Evolutionary conservation across 2,888 invertebrate genomes (phyloP).

Genomic region (Tribolium freemani): DNA sequence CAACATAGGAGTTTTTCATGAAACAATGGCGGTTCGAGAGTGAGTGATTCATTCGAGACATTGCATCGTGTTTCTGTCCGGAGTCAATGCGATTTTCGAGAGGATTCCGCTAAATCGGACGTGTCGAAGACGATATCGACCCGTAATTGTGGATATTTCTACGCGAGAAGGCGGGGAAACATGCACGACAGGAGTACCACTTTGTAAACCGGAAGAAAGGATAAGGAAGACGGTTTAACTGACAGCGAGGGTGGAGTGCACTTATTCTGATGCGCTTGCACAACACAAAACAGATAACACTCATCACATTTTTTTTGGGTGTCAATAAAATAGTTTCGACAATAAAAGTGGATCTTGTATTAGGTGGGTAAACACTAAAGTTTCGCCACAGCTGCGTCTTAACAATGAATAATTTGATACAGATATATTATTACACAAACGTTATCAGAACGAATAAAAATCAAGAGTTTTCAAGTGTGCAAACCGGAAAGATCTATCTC

Average conservation of each 20-base stretch:
- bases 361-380: too few species aligned
- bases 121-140: constrained; percentile 12
- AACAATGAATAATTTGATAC: too few species aligned
- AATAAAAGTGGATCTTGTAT: too few species aligned
- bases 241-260: neutral
- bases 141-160: constrained; percentile 3
- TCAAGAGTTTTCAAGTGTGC: too few species aligned
- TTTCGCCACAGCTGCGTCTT: too few species aligned
- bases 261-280: neutral
- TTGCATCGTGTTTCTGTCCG: constrained; percentile 15
- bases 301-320: too few species aligned
- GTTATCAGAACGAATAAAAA: too few species aligned
- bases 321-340: too few species aligned
- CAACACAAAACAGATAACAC: neutral
- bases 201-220: constrained; percentile 1
- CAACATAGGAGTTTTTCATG: constrained; percentile 5
- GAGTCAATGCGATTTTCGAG: constrained; percentile 1
- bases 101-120: constrained; percentile 10
- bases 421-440: too few species aligned
- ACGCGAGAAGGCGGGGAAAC: constrained; percentile 1
- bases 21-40: neutral
- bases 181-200: neutral
- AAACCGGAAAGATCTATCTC: too few species aligned
- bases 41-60: constrained; percentile 24
- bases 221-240: constrained; percentile 1